Evolutionary conservation across 2,797 vertebrate species (phyloP), one percentile per base, ranked within the genome.

Genomic region (Danio jaintianensis): DNA sequence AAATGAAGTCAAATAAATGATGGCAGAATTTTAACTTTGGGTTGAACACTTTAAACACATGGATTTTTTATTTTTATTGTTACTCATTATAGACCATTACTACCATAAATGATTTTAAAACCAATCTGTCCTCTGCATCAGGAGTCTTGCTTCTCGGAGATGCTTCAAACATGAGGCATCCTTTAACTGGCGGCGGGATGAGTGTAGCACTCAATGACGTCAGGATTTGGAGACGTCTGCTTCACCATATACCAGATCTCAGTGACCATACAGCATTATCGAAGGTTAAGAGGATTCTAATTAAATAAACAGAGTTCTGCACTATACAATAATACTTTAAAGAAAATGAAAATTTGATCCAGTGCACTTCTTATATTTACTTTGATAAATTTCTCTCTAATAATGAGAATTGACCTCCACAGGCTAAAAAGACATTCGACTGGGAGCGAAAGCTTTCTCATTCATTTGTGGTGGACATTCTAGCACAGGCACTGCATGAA

Each of bases 151-250:
- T 99, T 56, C 88, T 99, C 90, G 98, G 97, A 78, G 98, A 99
- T 20, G 97, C 98, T 0, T 98, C 97, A 90, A 99, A 98, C 90
- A 97, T 99, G 93, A 95, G 97, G 75, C 97, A 99, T 72, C 98
- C 97, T 84, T 91, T 99, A 83, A 99, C 97, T 0, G 98, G 97
- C 5, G 96, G 96, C 56, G 98, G 97, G 76, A 98, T 99, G 97
- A 98, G 94, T 7, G 96, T 99, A 7, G 91, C 95, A 72, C 93
- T 99, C 55, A 97, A 96, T 0, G 97, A 99, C 48, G 89, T 99
- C 42, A 90, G 92, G 88, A 95, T 99, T 84, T 99, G 97, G 98
- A 95, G 95, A 81, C 71, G 72, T 52, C 91, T 98, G 83, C 90
- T 99, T 8, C 89, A 87, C 74, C 90, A 91, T 78, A 94, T 98